Percentiles rank a stretch among this genome's conserved stretches.
Evolutionary conservation across 2,797 vertebrate genomes (phyloP).

Genomic region (Micromesistius poutassou): DNA sequence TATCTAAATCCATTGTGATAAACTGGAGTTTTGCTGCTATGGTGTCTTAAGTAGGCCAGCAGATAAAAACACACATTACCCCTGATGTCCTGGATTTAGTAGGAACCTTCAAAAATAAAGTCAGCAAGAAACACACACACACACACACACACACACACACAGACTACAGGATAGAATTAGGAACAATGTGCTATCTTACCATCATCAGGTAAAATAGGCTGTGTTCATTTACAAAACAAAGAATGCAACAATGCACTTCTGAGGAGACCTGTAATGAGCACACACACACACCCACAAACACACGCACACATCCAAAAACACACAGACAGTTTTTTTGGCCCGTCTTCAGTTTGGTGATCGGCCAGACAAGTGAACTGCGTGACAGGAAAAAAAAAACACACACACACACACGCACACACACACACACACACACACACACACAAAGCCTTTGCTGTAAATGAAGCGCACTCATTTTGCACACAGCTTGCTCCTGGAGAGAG

Average conservation of each 20-base stretch:
- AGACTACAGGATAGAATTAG: neutral
- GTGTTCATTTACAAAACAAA: constrained; percentile 38
- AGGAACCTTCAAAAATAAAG: too few relatives aligned
- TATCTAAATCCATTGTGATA: constrained; percentile 23
- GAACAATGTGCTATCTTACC: constrained; percentile 19
- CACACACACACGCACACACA: too few relatives aligned
- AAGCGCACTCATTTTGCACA: constrained; percentile 61
- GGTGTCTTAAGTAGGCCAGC: neutral
- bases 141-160: constrained; percentile 2
- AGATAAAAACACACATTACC: too few relatives aligned
- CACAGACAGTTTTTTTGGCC: constrained; percentile 20
- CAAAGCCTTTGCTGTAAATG: constrained; percentile 51
- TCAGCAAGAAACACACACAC: too few relatives aligned
- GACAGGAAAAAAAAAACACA: neutral
- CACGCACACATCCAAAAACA: constrained; percentile 9
- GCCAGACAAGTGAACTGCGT: constrained; percentile 34
- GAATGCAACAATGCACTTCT: constrained; percentile 42
- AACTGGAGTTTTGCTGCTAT: constrained; percentile 1
- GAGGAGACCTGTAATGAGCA: constrained; percentile 23
- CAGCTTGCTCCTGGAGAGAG: constrained; percentile 64
- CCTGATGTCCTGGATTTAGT: too few relatives aligned
- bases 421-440: neutral
- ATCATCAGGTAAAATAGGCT: constrained; percentile 34
- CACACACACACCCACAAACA: constrained; percentile 14
- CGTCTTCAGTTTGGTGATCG: constrained; percentile 54